Conservation (phyloP, 2,888 invertebrate species). For the Drosophila fungiperda region DNA sequence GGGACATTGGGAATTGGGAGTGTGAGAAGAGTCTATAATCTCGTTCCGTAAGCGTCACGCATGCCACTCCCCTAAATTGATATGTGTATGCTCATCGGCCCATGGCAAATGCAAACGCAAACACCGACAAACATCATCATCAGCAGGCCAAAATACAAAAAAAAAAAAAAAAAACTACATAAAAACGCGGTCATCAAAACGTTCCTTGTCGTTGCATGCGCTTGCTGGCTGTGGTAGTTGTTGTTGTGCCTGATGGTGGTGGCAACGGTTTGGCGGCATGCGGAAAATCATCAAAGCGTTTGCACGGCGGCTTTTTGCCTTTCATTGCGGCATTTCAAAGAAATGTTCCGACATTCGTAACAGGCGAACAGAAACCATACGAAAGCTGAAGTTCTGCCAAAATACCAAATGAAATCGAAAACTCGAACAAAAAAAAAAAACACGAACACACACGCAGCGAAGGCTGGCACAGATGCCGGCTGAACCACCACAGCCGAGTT, state of each 20-base stretch:
- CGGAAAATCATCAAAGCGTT: conserved; percentile 79
- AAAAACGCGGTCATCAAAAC: conserved; percentile 64
- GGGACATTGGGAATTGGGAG: conserved; percentile 37
- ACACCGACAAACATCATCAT: conserved; percentile 73
- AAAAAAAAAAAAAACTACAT: conserved; percentile 2
- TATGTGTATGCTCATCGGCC: conserved; percentile 55
- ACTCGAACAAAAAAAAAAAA: conserved; percentile 59
- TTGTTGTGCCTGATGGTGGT: conserved; percentile 22
- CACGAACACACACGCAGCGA: conserved; percentile 27
- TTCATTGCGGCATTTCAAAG: conserved; percentile 78
- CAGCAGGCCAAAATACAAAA: conserved; percentile 23
- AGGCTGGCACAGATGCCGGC: conserved; percentile 27
- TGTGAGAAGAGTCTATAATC: conserved; percentile 70
- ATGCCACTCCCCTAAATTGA: conserved; percentile 79
- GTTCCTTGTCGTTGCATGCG: conserved; percentile 56
- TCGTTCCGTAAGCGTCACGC: conserved; percentile 76
- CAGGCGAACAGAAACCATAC: conserved; percentile 73
- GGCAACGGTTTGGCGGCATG: conserved; percentile 62
- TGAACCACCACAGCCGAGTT: conserved; percentile 54
- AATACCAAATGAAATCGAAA: conserved; percentile 72
- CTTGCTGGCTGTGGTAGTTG: conserved; percentile 18
- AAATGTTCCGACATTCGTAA: conserved; percentile 80
- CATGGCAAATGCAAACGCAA: conserved; percentile 69
- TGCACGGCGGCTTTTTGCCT: conserved; percentile 75
- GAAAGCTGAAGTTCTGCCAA: conserved; percentile 71